Percentiles rank a stretch among this genome's conserved stretches.
Evolutionary conservation across 2,888 invertebrate species (phyloP).

Genomic region (Apodemia zela): DNA sequence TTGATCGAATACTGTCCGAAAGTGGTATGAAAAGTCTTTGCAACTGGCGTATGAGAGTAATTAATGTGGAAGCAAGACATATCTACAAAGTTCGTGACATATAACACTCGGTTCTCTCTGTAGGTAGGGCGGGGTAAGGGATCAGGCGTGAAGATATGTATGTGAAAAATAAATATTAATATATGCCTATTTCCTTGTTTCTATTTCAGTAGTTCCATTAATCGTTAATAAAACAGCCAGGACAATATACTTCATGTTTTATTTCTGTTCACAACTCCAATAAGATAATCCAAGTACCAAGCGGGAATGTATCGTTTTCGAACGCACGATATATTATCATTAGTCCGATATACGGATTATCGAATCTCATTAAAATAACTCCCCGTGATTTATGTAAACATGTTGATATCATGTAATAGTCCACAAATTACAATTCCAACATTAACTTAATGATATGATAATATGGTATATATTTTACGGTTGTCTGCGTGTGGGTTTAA

Average conservation of each 20-base stretch:
- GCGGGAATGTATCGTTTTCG: not conserved
- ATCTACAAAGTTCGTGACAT: no score
- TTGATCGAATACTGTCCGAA: no score
- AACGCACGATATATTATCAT: conserved; percentile 37
- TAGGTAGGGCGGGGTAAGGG: no score
- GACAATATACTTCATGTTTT: not conserved
- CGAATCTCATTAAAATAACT: conserved; percentile 40
- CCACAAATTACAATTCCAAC: conserved; percentile 36
- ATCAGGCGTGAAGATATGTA: no score
- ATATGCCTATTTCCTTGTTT: no score
- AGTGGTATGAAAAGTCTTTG: no score
- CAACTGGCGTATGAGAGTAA: no score
- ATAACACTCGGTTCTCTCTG: no score
- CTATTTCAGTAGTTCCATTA: not conserved
- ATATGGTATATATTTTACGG: conserved; percentile 19
- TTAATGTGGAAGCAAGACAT: no score
- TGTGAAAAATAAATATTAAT: no score
- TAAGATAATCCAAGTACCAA: conserved; percentile 7
- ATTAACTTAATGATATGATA: conserved; percentile 35
- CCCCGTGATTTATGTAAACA: conserved; percentile 37
- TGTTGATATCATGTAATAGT: conserved; percentile 30
- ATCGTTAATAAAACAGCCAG: not conserved
- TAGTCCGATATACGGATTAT: conserved; percentile 39
- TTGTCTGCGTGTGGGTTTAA: conserved; percentile 15
- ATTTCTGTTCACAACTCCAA: not conserved